phyloP scores from a whole-genome alignment of 2,113 vertebrate genomes.

The Hyperopisus bebe region DNA sequence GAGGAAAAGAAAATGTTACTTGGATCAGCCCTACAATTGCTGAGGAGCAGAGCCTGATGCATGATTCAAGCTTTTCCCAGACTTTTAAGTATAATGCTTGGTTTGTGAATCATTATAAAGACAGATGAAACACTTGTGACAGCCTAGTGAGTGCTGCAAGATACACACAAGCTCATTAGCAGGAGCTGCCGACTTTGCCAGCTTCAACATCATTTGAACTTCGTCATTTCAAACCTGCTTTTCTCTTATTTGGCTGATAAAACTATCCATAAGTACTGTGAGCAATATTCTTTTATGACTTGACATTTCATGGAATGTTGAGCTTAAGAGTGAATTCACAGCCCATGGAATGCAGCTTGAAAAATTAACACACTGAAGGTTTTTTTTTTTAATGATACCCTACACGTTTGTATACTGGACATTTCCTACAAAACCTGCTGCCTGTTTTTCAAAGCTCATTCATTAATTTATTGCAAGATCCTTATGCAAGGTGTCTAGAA shows the following conservation, averaged over 20 bases:
- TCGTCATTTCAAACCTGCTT: not conserved
- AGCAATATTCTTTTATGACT: not conserved
- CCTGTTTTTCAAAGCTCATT: not conserved
- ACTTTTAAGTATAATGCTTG: not conserved
- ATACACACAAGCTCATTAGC: not conserved
- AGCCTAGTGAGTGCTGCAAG: not conserved
- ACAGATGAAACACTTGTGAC: not conserved
- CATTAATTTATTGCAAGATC: not conserved
- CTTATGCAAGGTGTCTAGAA: not conserved
- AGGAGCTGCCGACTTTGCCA: not conserved
- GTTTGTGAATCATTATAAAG: not conserved
- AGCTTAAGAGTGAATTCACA: not conserved
- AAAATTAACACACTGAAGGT: not conserved
- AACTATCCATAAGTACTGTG: no score
- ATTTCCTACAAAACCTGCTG: not conserved
- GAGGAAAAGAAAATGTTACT: not conserved
- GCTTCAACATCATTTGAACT: not conserved
- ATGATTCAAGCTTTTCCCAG: not conserved
- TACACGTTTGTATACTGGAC: not conserved
- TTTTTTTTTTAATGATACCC: not conserved
- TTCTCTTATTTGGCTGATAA: not conserved
- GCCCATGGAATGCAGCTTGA: not conserved
- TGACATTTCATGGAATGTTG: not conserved
- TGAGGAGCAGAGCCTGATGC: not conserved
- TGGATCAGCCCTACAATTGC: not conserved